Evolutionary conservation across 2,888 invertebrate genomes (phyloP).

Genomic region (Netelia melanura): DNA sequence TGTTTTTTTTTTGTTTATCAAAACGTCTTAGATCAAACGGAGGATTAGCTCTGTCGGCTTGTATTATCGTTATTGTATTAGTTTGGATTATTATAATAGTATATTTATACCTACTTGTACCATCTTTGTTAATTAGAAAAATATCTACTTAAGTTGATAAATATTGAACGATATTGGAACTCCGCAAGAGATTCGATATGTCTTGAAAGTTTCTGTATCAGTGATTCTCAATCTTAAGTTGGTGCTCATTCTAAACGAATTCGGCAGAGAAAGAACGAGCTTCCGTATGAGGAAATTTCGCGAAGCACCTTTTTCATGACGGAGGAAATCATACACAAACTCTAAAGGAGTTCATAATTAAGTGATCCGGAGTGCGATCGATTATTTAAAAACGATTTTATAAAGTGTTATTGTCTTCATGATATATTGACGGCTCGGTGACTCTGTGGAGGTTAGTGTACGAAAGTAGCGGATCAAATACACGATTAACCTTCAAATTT

Average conservation of each 20-base stretch:
- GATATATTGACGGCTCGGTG: constrained; percentile 23
- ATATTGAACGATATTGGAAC: too few relatives aligned
- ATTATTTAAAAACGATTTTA: neutral
- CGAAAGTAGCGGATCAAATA: constrained; percentile 4
- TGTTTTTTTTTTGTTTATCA: constrained; percentile 1
- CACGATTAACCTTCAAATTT: neutral
- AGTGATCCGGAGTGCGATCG: neutral
- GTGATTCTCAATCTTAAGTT: constrained; percentile 16
- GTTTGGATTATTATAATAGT: neutral
- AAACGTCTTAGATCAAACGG: neutral
- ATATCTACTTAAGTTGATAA: too few relatives aligned
- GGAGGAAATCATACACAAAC: too few relatives aligned
- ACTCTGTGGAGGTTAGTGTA: constrained; percentile 61
- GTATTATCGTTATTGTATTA: neutral
- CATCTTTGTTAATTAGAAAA: too few relatives aligned
- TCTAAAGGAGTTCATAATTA: neutral
- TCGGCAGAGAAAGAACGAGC: neutral
- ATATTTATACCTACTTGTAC: neutral
- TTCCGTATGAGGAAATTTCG: neutral
- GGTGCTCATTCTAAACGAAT: neutral
- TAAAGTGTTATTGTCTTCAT: neutral
- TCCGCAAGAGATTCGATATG: too few relatives aligned
- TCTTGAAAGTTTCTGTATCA: neutral
- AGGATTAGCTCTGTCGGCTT: neutral
- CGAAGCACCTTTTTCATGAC: too few relatives aligned